These are phyloP conservation scores for Megalops atlanticus DNA, from an alignment of 2,113 vertebrate genomes.

Conservation along the genomic window DNA sequence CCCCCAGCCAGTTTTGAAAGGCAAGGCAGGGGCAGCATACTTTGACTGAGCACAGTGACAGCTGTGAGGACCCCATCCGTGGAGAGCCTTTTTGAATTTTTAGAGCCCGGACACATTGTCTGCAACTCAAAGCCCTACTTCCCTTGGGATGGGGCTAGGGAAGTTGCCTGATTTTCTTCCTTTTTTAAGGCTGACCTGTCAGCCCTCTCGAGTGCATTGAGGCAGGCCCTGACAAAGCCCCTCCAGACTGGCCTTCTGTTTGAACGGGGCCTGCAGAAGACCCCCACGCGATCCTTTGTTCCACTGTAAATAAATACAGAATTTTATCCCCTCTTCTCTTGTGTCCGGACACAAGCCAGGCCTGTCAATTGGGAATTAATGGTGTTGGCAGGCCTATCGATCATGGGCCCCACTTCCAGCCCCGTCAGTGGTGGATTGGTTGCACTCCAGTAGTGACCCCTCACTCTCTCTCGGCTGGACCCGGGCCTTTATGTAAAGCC, in stretches of 20 bases:
- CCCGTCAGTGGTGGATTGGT: slow-evolving; percentile 16
- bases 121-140: too few relatives aligned
- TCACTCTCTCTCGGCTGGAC: neutral
- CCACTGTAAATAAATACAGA: slow-evolving; percentile 74
- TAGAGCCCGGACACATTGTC: neutral
- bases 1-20: slow-evolving; percentile 10
- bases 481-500: slow-evolving; percentile 39
- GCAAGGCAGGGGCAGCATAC: slow-evolving; percentile 27
- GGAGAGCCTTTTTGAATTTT: slow-evolving; percentile 26
- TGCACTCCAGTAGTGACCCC: slow-evolving; percentile 3
- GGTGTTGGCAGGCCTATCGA: slow-evolving; percentile 67
- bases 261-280: slow-evolving; percentile 70
- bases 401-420: slow-evolving; percentile 44
- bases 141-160: too few relatives aligned
- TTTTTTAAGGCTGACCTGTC: slow-evolving; percentile 67
- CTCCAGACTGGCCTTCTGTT: slow-evolving; percentile 67
- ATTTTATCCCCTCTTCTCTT: slow-evolving; percentile 66
- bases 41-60: slow-evolving; percentile 51
- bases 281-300: slow-evolving; percentile 67
- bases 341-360: slow-evolving; percentile 58
- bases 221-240: slow-evolving; percentile 62
- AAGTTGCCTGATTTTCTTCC: slow-evolving; percentile 45
- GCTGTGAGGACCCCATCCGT: slow-evolving; percentile 43
- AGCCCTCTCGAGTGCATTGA: slow-evolving; percentile 64
- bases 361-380: slow-evolving; percentile 57